Evolutionary conservation across 2,888 invertebrate genomes (phyloP), one percentile per base, ranked within the genome.

Genomic region (Drosophila paranaensis): DNA sequence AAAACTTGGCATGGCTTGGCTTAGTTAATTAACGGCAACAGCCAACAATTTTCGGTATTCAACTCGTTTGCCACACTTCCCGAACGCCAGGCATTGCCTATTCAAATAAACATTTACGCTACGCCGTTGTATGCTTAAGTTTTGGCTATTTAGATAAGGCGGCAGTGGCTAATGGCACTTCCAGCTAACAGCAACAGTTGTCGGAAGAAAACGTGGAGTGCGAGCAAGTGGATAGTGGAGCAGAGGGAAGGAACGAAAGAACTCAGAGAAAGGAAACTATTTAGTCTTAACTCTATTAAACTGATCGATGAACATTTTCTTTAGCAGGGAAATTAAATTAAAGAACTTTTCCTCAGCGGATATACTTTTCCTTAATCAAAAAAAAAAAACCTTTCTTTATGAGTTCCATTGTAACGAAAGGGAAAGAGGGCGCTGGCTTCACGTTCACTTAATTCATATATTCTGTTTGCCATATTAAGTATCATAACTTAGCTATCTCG

Each of bases 11-110:
- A 11, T 46, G 14, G 8, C 16, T 42, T 43, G 68, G 62, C 35
- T 60, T 65, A 68, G 81, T 85, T 84, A 84, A 84, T 84, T 84
- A 84, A 79, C 76, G 74, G 61, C 74, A 79, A 79, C 60, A 79
- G 73, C 64, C 69, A 70, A 76, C 78, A 78, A 60, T 70, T 82
- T 78, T 71, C 33, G 70, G 64, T 60, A 71, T 70, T 69, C 46
- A 40, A n/a, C 57, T 27, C 57, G 33, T 37, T 6, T 10, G 14
- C 14, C 39, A 50, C 50, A 43, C 50, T 53, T 14, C 25, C 54
- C 57, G 20, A 54, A 53, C 58, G 57, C 20, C 30, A 42, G 54
- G 27, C 54, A 60, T 55, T 48, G 70, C 65, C 50, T 58, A 71
- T 67, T 53, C 61, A 73, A 82, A 80, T 73, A 70, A 85, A 80